Evolutionary conservation across 2,113 vertebrate genomes (phyloP), one percentile per base, ranked within the genome.

Genomic region (Canis aureus): DNA sequence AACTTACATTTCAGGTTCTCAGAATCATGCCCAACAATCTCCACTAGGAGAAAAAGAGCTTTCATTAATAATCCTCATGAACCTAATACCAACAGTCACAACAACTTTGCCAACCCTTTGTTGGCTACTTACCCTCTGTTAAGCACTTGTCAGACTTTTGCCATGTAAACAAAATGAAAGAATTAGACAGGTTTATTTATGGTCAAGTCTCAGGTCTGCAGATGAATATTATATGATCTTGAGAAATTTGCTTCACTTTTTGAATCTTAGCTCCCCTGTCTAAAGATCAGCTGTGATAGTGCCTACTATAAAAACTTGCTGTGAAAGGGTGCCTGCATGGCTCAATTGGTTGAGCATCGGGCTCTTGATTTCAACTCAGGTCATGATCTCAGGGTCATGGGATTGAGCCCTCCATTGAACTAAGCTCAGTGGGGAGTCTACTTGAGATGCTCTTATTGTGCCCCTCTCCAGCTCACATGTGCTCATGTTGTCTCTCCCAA

Each of bases 221-320:
- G 85, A 57, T 59, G 60, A 91, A 53, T 92, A 89, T 90, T 92
- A 80, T 38, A 32, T 25, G 62, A 71, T 80, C 84, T 57, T 85
- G 88, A 95, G 96, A 93, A 95, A 96, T 84, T 23, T 13, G 7
- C 83, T 97, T 95, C 38, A n/a, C 55, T 91, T 96, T 90, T 85
- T 73, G 84, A 95, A 93, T 83, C 81, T 82, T 53, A 17, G 25
- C 67, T 88, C 80, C 16, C 71, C 93, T 55, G 32, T 86, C 53
- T 74, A 57, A 79, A 93, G 79, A 97, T 96, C 95, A 96, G 66
- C 4, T 66, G 15, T 9, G 8, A 13, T 12, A 59, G 27, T 43
- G 49, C 16, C 49, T 49, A 43, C 27, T 49, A 32, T 51, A 84
- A 93, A 95, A 22, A 35, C 35, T 10, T 20, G 17, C 10, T 20